phyloP scores from a whole-genome alignment of 1,140 invertebrate species.

The Drosophila oshimai region DNA sequence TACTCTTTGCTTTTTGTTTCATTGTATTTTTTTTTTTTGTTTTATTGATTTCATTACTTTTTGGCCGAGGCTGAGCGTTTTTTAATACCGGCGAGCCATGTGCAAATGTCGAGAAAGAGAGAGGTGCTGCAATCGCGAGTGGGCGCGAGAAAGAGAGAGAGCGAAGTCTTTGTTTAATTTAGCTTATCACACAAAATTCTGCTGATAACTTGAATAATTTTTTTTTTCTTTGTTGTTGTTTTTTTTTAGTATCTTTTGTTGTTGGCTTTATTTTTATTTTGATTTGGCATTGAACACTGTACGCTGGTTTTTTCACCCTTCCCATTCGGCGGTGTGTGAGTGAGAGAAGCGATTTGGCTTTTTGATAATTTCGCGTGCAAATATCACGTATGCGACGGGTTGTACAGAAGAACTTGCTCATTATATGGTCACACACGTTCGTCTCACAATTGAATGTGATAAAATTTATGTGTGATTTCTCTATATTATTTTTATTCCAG shows the following conservation, averaged over 20 bases:
- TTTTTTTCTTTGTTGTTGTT: conserved; percentile 21
- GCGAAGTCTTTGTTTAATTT: conserved; percentile 67
- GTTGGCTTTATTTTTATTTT: conserved; percentile 48
- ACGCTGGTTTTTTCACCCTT: conserved; percentile 78
- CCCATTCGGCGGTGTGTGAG: conserved; percentile 28
- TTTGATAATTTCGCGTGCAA: conserved; percentile 74
- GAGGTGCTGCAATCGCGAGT: not conserved
- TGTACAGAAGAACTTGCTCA: conserved; percentile 50
- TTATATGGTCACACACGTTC: conserved; percentile 66
- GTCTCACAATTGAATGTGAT: conserved; percentile 53
- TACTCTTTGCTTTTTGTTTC: conserved; percentile 34
- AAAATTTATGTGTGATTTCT: conserved; percentile 37
- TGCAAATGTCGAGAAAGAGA: conserved; percentile 42
- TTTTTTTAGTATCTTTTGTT: conserved; percentile 42
- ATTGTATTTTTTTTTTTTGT: conserved; percentile 14
- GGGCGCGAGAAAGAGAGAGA: not conserved
- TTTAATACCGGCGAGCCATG: conserved; percentile 65
- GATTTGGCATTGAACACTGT: conserved; percentile 73
- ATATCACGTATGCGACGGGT: conserved; percentile 65
- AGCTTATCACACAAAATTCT: conserved; percentile 62
- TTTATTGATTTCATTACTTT: conserved; percentile 48
- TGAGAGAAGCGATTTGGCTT: conserved; percentile 14
- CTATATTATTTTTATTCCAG: not conserved
- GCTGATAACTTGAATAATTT: conserved; percentile 64
- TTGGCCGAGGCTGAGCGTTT: conserved; percentile 41